Conservation (phyloP, 2,797 vertebrate genomes). For the Notoglanidium macrostoma region DNA sequence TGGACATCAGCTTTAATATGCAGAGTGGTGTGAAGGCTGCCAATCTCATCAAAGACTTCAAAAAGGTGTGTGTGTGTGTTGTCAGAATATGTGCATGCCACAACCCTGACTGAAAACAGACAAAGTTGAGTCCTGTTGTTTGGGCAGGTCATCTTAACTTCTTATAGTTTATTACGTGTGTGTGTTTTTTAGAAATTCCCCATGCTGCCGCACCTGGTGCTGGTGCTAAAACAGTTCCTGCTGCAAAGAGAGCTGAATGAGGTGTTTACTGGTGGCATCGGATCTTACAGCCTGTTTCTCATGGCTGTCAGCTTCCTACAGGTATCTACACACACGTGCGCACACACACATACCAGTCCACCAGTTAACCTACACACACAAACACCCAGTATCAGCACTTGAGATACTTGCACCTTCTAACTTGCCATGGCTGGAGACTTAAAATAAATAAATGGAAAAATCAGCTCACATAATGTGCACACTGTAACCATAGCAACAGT, state of each 20-base stretch:
- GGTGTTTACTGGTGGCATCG: constrained; percentile 97
- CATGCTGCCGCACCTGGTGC: constrained; percentile 93
- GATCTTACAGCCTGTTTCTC: constrained; percentile 98
- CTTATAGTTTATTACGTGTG: background rate
- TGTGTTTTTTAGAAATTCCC: constrained; percentile 86
- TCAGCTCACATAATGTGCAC: background rate
- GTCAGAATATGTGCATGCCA: background rate
- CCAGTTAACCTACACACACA: background rate
- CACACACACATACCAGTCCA: background rate
- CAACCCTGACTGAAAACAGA: background rate
- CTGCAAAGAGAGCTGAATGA: constrained; percentile 98
- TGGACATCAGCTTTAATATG: constrained; percentile 99
- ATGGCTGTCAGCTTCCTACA: constrained; percentile 99
- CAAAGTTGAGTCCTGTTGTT: background rate
- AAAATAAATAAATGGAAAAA: background rate
- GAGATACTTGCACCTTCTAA: no score
- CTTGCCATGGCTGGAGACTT: no score
- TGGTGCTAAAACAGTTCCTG: constrained; percentile 98
- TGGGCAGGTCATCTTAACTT: background rate
- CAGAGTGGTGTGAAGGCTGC: constrained; percentile 94
- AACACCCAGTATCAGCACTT: no score
- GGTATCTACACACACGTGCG: constrained; percentile 69
- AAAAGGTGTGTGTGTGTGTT: constrained; percentile 75
- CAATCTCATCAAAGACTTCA: constrained; percentile 96
- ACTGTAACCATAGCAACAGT: background rate